These are phyloP conservation scores for Drosophila helvetica DNA, from an alignment of 2,888 invertebrate species.

Conservation along the genomic window DNA sequence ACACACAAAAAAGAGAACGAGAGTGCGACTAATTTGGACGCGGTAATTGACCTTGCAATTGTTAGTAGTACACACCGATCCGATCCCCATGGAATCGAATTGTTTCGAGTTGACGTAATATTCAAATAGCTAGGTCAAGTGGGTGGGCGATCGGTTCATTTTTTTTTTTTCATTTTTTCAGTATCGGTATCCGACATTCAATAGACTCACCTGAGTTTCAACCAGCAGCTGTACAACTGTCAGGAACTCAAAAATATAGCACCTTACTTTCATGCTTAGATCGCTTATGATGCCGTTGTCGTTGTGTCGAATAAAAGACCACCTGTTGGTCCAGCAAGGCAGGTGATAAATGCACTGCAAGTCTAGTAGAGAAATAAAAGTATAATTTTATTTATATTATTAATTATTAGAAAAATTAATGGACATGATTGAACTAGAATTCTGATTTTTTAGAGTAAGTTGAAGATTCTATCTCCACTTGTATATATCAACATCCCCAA, in stretches of 20 bases:
- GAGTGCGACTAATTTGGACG: slow-evolving; percentile 65
- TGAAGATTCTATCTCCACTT: no score
- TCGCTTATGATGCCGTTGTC: slow-evolving; percentile 14
- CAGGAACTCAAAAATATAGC: slow-evolving; percentile 62
- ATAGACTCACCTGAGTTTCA: slow-evolving; percentile 76
- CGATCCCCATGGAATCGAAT: slow-evolving; percentile 66
- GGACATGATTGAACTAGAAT: no score
- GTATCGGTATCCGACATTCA: background rate
- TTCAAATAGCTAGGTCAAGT: slow-evolving; percentile 49
- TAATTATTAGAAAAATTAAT: no score
- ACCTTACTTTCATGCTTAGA: slow-evolving; percentile 52
- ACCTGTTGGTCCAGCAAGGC: slow-evolving; percentile 2
- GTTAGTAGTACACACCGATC: slow-evolving; percentile 63
- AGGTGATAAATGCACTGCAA: slow-evolving; percentile 29
- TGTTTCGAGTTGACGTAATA: slow-evolving; percentile 70
- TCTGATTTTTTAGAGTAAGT: no score
- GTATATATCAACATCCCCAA: no score
- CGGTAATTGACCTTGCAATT: slow-evolving; percentile 65
- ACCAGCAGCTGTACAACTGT: slow-evolving; percentile 74
- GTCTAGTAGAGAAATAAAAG: background rate
- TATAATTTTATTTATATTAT: no score
- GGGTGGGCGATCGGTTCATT: slow-evolving; percentile 50
- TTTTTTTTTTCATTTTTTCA: no score
- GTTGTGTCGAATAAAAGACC: slow-evolving; percentile 19
- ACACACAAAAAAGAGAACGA: slow-evolving; percentile 37